A percentile compares a stretch with the other conserved stretches of the same genome.
phyloP scores from a whole-genome alignment of 2,113 vertebrate genomes.

The Sus scrofa region T2T-Sscrofa CM000829.6:17699501-17700000 shows the following conservation, averaged over 20 bases:
- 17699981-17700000: rapidly evolving
- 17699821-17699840: rapidly evolving
- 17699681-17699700: neutral
- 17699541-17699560: no score
- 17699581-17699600: rapidly evolving
- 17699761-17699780: neutral
- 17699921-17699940: neutral
- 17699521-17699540: no score
- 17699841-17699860: neutral
- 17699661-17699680: rapidly evolving
- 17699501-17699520: no score
- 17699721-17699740: neutral
- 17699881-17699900: neutral
- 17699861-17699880: no score
- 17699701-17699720: rapidly evolving
- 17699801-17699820: neutral
- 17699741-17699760: neutral
- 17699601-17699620: neutral
- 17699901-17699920: neutral
- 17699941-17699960: no score
- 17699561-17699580: no score
- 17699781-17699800: neutral
- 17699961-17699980: neutral
- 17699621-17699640: no score
- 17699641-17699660: no score